Conservation (phyloP, 2,797 vertebrate genomes). For the Haliaeetus vocifer region DNA sequence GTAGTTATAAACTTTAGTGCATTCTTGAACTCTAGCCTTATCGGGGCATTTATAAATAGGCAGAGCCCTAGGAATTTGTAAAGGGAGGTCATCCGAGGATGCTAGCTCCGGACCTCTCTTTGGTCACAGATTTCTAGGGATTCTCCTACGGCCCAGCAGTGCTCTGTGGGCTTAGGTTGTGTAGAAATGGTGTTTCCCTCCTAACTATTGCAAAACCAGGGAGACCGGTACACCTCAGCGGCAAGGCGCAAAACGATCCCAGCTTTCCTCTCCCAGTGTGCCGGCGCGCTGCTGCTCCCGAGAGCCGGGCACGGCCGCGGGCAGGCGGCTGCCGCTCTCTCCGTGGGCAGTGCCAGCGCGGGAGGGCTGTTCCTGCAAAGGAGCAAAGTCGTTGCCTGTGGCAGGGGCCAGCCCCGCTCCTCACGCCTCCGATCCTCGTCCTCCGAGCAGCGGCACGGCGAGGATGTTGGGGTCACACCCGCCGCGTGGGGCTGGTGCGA, state of each 20-base stretch:
- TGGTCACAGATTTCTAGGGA: background rate
- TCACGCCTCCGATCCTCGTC: background rate
- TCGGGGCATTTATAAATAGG: constrained; percentile 18
- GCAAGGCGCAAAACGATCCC: background rate
- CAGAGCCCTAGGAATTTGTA: background rate
- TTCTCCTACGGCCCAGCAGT: background rate
- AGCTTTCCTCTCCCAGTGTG: accelerated
- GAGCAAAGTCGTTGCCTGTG: background rate
- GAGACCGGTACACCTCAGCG: background rate
- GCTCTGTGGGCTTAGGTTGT: background rate
- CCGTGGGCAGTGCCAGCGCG: background rate
- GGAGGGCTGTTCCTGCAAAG: background rate
- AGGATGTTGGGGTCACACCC: background rate
- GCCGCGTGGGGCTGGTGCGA: accelerated
- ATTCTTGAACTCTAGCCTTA: constrained; percentile 9
- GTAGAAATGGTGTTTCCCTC: background rate
- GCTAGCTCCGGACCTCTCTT: background rate
- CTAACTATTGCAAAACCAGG: background rate
- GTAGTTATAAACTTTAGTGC: background rate
- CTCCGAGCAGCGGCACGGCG: accelerated
- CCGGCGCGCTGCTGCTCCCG: accelerated
- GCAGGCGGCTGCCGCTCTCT: background rate
- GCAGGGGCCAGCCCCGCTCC: background rate
- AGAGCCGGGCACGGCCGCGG: background rate
- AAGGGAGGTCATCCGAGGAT: background rate